Evolutionary conservation across 2,888 invertebrate genomes (phyloP).

Genomic region (Lycia hirtaria): DNA sequence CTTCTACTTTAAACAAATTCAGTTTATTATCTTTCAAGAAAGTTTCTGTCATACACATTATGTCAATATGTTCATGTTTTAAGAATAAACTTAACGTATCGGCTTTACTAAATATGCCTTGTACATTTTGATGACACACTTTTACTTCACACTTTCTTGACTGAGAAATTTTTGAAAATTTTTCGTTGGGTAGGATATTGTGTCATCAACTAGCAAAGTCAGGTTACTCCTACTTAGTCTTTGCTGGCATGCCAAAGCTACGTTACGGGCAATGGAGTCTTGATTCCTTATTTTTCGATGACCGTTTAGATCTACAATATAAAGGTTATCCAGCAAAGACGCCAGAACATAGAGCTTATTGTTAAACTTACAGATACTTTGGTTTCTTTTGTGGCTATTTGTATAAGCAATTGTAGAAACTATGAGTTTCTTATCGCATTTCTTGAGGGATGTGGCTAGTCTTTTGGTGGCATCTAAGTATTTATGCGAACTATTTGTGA

Average conservation of each 20-base stretch:
- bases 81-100: not conserved
- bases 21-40: not conserved
- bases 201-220: not conserved
- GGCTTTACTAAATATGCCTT: not conserved
- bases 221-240: not conserved
- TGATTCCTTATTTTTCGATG: not conserved
- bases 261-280: not conserved
- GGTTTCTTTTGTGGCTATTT: not conserved
- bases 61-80: not conserved
- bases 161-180: not conserved
- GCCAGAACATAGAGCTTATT: not conserved
- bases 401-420: not conserved
- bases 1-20: not conserved
- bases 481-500: not conserved
- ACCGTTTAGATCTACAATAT: not conserved
- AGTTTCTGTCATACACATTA: not conserved
- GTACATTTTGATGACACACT: constrained; percentile 3
- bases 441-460: not conserved
- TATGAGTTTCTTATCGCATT: not conserved
- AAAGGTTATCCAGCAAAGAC: not conserved
- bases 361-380: not conserved
- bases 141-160: not conserved
- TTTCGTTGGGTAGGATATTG: not conserved
- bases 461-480: not conserved
- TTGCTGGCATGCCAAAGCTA: not conserved